Conservation (phyloP, 2,113 vertebrate species). For the Nycticorax nycticorax region DNA sequence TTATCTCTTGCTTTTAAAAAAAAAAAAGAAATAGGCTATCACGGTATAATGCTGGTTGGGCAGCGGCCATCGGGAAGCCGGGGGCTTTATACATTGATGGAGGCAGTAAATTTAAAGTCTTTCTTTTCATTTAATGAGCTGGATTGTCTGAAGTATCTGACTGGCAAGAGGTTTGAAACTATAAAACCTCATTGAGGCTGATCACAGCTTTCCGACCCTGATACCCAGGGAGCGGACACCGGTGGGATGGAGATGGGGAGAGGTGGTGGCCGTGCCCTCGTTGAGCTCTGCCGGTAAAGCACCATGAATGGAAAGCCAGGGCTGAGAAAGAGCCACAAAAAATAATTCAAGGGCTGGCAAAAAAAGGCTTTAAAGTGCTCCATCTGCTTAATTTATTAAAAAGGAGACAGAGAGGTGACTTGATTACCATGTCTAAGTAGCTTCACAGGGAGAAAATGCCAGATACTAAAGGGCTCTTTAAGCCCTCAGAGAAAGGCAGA, state of each 20-base stretch:
- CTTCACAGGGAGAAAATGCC: conserved; percentile 41
- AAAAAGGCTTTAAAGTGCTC: not conserved
- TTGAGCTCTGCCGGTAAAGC: not conserved
- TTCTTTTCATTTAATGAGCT: conserved; percentile 59
- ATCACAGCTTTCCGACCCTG: not conserved
- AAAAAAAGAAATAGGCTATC: not conserved
- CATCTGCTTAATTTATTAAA: conserved; percentile 60
- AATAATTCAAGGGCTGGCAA: not conserved
- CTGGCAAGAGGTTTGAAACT: not conserved
- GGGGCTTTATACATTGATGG: conserved; percentile 9
- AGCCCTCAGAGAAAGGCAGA: conserved; percentile 14
- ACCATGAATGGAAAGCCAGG: not conserved
- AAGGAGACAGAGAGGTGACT: conserved; percentile 56
- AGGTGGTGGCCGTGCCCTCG: not conserved
- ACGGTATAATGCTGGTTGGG: not conserved
- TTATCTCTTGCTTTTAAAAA: not conserved
- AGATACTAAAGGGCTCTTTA: conserved; percentile 35
- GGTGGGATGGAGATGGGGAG: not conserved
- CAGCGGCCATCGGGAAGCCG: not conserved
- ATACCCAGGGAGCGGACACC: not conserved
- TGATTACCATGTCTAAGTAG: conserved; percentile 60
- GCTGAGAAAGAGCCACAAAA: not conserved
- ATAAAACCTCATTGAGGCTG: not conserved
- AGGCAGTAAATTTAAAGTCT: conserved; percentile 3
- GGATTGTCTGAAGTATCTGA: conserved; percentile 29